phyloP scores from a whole-genome alignment of 2,113 vertebrate genomes.

The Callithrix jacchus region DNA sequence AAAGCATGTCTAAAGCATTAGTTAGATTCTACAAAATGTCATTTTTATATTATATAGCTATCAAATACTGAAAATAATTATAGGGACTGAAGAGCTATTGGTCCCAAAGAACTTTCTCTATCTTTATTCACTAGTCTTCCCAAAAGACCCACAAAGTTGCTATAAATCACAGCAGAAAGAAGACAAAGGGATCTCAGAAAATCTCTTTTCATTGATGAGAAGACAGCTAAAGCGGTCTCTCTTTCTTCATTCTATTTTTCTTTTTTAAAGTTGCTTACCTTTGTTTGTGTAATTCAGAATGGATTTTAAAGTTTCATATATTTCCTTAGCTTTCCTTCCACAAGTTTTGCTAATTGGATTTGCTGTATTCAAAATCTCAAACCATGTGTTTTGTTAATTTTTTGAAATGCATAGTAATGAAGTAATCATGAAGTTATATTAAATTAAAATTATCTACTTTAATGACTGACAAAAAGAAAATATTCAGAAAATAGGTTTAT shows the following conservation, averaged over 20 bases:
- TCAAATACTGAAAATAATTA: not conserved
- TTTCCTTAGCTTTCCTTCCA: not conserved
- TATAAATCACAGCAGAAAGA: not conserved
- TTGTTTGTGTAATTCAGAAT: not conserved
- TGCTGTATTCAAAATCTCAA: not conserved
- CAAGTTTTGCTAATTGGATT: not conserved
- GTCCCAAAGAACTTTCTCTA: not conserved
- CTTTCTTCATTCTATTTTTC: not conserved
- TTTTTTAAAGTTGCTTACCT: not conserved
- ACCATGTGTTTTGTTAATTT: not conserved
- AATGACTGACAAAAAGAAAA: constrained; percentile 22
- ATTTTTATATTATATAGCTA: not conserved
- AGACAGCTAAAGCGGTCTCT: not conserved
- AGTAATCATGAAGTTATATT: not conserved
- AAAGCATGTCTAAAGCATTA: not conserved
- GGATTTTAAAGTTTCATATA: constrained; percentile 24
- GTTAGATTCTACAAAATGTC: not conserved
- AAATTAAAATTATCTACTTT: constrained; percentile 2
- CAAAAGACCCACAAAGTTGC: not conserved
- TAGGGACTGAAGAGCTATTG: not conserved
- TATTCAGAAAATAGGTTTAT: not conserved
- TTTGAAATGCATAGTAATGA: constrained; percentile 17
- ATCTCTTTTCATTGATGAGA: not conserved
- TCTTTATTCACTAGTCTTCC: not conserved
- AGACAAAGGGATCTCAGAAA: not conserved